Base-by-base conservation (phyloP, 2,888 invertebrate genomes). In the Diaperis boleti region DNA sequence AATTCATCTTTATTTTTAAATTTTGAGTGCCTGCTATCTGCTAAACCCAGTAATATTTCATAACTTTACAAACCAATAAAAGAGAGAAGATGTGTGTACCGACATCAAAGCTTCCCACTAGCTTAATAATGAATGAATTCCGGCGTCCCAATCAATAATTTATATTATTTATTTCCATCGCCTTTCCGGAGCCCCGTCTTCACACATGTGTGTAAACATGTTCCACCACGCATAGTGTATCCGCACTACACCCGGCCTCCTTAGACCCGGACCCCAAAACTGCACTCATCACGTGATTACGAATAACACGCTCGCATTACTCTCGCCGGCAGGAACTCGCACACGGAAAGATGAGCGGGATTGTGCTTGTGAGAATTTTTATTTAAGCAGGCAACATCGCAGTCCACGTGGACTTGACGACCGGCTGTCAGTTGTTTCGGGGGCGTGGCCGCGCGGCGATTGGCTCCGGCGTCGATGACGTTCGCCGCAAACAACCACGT, bases 331-430 rank as follows among this genome's bases (percentile, higher is more conserved):
- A 45, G 44, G 29, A 47, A 47, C 29, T n/a, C 11, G 47, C 31
- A 47, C 47, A 47, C 31, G 45, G 45, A 45, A 45, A 45, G 31
- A 47, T 47, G 47, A 31, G 47, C 44, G 55, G 15, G 55, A 55
- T 55, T 44, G 42, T 33, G 33, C 33, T 42, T 35, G 44, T 11
- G 37, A 39, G 68, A 67, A 65, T 69, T 69, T 67, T 67, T 66
- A 59, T 66, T 64, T 62, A 47, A 62, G 29, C 45, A 60, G 70
- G 69, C 70, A 72, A 72, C 72, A 65, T 54, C 35, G 59, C 55
- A 69, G 71, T 76, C 79, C 76, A 80, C 80, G 80, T 80, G 77
- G 80, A 80, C 73, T 78, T 63, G 77, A 80, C 66, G 66, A 57
- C 68, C 49, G 59, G 52, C 65, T 75, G 76, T 76, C 76, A 63